A percentile compares a stretch with the other conserved stretches of the same genome.
phyloP scores from a whole-genome alignment of 2,113 vertebrate genomes.

The Calonectris borealis region DNA sequence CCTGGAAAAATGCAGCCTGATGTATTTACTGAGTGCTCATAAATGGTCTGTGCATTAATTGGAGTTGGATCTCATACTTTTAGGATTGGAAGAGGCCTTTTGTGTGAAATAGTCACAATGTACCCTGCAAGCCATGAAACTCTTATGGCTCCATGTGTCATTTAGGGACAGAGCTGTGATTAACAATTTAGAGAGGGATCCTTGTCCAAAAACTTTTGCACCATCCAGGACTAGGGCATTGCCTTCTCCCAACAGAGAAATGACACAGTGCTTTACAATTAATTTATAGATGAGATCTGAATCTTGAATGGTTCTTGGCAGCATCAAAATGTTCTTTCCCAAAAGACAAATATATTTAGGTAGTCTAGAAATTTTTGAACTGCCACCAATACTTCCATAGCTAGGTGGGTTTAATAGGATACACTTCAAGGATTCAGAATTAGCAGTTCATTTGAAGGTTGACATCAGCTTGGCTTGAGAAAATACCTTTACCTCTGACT shows the following conservation, averaged over 20 bases:
- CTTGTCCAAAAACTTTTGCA: neutral
- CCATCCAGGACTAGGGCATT: neutral
- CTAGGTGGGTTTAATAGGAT: neutral
- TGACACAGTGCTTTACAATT: neutral
- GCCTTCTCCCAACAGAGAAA: neutral
- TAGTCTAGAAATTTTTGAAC: neutral
- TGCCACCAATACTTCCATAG: neutral
- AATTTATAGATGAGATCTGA: neutral
- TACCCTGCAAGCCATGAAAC: neutral
- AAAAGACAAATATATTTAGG: neutral
- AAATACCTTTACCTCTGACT: neutral
- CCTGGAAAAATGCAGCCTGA: neutral
- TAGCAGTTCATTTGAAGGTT: neutral
- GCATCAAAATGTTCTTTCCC: neutral
- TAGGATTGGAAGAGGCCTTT: neutral
- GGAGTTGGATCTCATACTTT: neutral
- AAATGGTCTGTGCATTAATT: neutral
- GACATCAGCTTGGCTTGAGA: neutral
- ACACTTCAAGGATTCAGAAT: neutral
- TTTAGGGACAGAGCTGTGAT: neutral
- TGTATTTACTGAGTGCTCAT: neutral
- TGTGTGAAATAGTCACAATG: neutral
- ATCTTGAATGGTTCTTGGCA: neutral
- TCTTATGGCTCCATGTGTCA: neutral
- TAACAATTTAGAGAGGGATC: neutral